Base-by-base conservation (phyloP, 2,888 invertebrate genomes). In the Papilio demoleus region DNA sequence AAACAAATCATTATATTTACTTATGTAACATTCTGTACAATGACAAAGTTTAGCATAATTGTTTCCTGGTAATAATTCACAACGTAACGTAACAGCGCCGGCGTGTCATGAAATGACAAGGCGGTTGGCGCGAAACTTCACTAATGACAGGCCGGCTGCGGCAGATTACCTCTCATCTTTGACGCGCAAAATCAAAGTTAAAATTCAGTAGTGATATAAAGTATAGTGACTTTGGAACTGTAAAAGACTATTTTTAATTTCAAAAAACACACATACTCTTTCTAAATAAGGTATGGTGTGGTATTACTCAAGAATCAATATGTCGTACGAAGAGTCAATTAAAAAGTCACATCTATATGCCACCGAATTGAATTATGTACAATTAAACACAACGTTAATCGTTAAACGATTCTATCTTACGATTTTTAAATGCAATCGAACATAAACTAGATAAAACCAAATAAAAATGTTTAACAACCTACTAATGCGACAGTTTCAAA, bases 401-500 rank as follows among this genome's bases (percentile, higher is more conserved):
- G 38, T 27, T 56, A 56, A 60, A 50, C 47, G 42, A 36, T 62
- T 56, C 45, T 19, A 63, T 53, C 53, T 40, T 40, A 19, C 64
- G 65, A 67, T 19, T 56, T 42, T 34, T 56, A 61, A 69, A 69
- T 53, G 31, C 62, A 77, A 79, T 78, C 73, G 76, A 79, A 77
- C 81, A 82, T 85, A 81, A 84, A 86, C 81, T 80, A 85, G 87
- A 86, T 84, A 87, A 78, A 79, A 74, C 76, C 76, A 78, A 80
- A 78, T 74, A 80, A 81, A 79, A 76, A 73, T 74, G 71, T 73
- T 73, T 81, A 79, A 79, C 73, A 69, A 73, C 72, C 73, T 72
- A 79, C 80, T 81, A 83, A 86, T 83, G 85, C 82, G 74, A 80
- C 73, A 85, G 88, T 88, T 88, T 87, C 86, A 85, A 84, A 75